Conservation (phyloP, 2,113 vertebrate genomes). For the Mellivora capensis region DNA sequence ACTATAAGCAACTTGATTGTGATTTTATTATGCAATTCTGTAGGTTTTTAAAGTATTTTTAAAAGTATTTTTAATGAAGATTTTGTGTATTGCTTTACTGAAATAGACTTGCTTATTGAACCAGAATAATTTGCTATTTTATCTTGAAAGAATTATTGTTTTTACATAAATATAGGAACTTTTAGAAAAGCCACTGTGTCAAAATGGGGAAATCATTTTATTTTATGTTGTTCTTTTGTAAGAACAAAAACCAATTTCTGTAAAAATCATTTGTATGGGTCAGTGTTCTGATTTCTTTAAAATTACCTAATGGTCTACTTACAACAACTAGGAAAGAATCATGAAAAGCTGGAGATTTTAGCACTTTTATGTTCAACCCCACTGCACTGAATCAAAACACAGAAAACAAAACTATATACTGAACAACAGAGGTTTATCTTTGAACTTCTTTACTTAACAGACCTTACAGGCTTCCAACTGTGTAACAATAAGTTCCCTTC, state of each 20-base stretch:
- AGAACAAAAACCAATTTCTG: neutral
- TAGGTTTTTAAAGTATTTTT: neutral
- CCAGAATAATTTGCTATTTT: conserved; percentile 17
- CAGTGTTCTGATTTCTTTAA: neutral
- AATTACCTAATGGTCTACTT: neutral
- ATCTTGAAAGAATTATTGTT: neutral
- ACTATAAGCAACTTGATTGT: neutral
- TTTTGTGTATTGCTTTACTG: neutral
- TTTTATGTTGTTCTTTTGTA: neutral
- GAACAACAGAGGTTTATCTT: neutral
- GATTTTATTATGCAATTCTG: neutral
- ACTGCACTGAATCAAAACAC: neutral
- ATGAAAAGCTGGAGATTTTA: neutral
- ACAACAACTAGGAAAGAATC: neutral
- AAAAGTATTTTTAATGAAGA: neutral
- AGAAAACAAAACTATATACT: conserved; percentile 17
- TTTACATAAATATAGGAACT: neutral
- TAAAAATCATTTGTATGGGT: neutral
- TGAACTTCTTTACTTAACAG: conserved; percentile 40
- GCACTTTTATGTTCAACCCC: neutral
- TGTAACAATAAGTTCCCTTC: neutral
- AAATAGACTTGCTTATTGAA: neutral
- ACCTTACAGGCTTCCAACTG: conserved; percentile 33
- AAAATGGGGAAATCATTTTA: conserved; percentile 26
- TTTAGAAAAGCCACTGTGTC: neutral